Evolutionary conservation across 2,888 invertebrate species (phyloP).

Genomic region (Trilocha varians): DNA sequence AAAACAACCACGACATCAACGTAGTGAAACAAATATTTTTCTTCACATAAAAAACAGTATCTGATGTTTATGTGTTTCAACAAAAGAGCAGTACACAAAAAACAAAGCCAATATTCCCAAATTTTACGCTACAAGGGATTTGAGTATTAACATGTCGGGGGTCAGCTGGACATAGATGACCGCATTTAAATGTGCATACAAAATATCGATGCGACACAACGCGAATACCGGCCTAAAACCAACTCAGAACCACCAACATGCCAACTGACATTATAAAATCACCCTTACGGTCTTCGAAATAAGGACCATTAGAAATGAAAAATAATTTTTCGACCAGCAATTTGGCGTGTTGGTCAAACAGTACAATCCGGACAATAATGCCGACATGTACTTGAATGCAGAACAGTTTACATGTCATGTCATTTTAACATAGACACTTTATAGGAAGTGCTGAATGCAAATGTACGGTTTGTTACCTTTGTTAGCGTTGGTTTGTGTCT

Average conservation of each 20-base stretch:
- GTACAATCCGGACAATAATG: slow-evolving; percentile 60
- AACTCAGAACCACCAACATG: slow-evolving; percentile 21
- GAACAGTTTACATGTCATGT: slow-evolving; percentile 60
- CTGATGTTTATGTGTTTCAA: neutral
- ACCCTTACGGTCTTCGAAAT: slow-evolving; percentile 11
- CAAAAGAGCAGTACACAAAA: neutral
- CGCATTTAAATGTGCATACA: slow-evolving; percentile 69
- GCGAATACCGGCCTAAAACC: slow-evolving; percentile 45
- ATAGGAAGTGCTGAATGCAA: slow-evolving; percentile 49
- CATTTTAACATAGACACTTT: slow-evolving; percentile 49
- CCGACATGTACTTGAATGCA: slow-evolving; percentile 64
- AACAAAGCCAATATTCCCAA: slow-evolving; percentile 17
- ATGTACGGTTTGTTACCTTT: slow-evolving; percentile 19
- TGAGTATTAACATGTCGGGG: slow-evolving; percentile 43
- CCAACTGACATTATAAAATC: slow-evolving; percentile 18
- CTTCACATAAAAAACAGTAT: too few species aligned
- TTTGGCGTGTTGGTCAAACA: slow-evolving; percentile 14
- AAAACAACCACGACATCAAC: too few species aligned
- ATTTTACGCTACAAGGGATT: slow-evolving; percentile 39
- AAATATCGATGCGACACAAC: slow-evolving; percentile 63
- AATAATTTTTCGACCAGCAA: slow-evolving; percentile 1
- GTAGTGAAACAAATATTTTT: too few species aligned
- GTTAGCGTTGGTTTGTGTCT: slow-evolving; percentile 8
- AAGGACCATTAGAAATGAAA: slow-evolving; percentile 11
- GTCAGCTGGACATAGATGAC: slow-evolving; percentile 50